phyloP scores from a whole-genome alignment of 2,797 vertebrate species.

The Diceros bicornis region DNA sequence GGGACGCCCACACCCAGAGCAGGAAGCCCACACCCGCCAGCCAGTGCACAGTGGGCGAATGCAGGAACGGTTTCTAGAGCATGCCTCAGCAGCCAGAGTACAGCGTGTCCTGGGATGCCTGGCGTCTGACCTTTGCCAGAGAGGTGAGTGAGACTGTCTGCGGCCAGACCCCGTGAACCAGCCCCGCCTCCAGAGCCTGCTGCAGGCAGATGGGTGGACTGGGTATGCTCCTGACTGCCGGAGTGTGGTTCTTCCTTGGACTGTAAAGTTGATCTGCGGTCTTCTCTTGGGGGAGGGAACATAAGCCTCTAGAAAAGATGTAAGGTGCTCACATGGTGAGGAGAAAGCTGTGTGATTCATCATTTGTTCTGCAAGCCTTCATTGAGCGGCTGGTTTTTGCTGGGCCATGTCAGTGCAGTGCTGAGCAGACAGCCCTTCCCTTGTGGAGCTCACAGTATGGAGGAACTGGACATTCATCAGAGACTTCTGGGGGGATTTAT shows the following conservation, averaged over 20 bases:
- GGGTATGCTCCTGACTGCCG: not conserved
- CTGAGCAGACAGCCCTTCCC: not conserved
- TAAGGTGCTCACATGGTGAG: not conserved
- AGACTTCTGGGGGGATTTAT: rapidly evolving
- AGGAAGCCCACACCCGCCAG: not conserved
- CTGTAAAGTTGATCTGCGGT: not conserved
- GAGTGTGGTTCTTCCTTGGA: not conserved
- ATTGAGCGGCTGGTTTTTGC: rapidly evolving
- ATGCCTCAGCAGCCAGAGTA: not conserved
- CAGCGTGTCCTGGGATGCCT: not conserved
- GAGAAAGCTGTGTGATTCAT: not conserved
- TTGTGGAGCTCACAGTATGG: rapidly evolving
- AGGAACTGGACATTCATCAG: not conserved
- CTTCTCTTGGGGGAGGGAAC: not conserved
- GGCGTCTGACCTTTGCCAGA: not conserved
- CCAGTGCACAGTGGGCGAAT: not conserved
- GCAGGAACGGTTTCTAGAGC: not conserved
- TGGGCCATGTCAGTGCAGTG: rapidly evolving
- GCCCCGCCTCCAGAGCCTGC: not conserved
- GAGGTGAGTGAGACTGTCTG: no score
- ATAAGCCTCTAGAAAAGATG: not conserved
- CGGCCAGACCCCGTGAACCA: rapidly evolving
- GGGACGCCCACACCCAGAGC: not conserved
- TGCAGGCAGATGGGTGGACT: not conserved
- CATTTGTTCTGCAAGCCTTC: not conserved